These are phyloP conservation scores for Cataglyphis albicans DNA, from an alignment of 2,888 invertebrate genomes.

Conservation along the genomic window DNA sequence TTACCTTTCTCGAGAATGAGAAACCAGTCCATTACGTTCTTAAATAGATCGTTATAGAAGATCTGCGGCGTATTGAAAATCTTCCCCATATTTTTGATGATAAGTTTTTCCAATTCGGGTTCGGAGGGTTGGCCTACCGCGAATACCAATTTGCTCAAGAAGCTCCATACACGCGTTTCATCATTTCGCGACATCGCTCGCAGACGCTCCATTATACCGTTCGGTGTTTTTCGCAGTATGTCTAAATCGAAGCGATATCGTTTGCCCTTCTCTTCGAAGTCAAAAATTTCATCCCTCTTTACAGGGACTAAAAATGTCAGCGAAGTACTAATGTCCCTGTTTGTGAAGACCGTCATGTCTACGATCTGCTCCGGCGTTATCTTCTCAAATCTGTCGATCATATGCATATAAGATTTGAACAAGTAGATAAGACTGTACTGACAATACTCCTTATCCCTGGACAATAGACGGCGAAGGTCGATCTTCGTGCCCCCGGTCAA, in stretches of 20 bases:
- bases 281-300: background rate
- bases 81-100: background rate
- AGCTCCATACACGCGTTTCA: background rate
- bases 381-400: background rate
- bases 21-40: constrained; percentile 21
- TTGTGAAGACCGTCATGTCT: constrained; percentile 33
- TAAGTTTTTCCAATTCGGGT: background rate
- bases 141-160: constrained; percentile 31
- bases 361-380: constrained; percentile 14
- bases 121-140: constrained; percentile 11
- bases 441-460: background rate
- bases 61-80: background rate
- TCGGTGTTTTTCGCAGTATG: background rate
- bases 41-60: background rate
- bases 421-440: constrained; percentile 30
- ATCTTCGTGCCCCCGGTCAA: background rate
- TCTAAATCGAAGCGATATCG: constrained; percentile 4
- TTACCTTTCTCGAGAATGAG: background rate
- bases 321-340: background rate
- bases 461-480: background rate
- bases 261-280: constrained; percentile 9
- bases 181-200: background rate
- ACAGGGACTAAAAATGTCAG: background rate
- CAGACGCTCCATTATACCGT: background rate
- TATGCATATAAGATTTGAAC: background rate